Percentiles rank a stretch among this genome's conserved stretches.
phyloP scores from a whole-genome alignment of 1,140 invertebrate genomes.

The Formica selysi region DNA sequence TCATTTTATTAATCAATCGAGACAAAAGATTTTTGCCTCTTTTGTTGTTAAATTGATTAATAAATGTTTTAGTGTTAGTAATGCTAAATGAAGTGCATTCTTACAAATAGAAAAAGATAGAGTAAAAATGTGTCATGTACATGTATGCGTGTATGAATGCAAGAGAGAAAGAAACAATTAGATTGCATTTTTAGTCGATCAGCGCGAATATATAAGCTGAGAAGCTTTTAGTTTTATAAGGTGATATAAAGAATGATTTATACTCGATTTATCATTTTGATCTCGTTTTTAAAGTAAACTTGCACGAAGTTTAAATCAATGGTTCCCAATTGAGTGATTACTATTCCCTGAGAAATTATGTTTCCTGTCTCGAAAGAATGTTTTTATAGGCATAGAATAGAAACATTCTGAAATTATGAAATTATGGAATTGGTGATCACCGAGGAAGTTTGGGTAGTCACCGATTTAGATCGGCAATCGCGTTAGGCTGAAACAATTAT shows the following conservation, averaged over 20 bases:
- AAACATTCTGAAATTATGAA: background rate
- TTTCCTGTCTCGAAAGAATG: background rate
- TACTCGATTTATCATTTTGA: background rate
- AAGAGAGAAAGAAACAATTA: background rate
- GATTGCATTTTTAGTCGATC: conserved; percentile 16
- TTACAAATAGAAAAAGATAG: background rate
- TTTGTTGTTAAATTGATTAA: no score
- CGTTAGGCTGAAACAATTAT: background rate
- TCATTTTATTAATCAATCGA: background rate
- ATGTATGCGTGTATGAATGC: background rate
- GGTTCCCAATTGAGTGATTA: background rate
- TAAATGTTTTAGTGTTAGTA: no score
- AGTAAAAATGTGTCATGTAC: background rate
- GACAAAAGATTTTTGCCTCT: no score
- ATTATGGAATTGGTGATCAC: background rate
- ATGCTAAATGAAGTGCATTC: no score
- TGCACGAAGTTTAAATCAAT: background rate
- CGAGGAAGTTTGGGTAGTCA: background rate
- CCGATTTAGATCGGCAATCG: background rate
- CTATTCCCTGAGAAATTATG: no score
- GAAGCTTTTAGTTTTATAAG: conserved; percentile 30
- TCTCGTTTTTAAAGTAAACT: conserved; percentile 15
- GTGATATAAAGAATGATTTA: background rate
- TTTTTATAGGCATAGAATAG: background rate
- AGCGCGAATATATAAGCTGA: background rate